Evolutionary conservation across 2,797 vertebrate species (phyloP).

Genomic region (Hydrocynus forskahlii): DNA sequence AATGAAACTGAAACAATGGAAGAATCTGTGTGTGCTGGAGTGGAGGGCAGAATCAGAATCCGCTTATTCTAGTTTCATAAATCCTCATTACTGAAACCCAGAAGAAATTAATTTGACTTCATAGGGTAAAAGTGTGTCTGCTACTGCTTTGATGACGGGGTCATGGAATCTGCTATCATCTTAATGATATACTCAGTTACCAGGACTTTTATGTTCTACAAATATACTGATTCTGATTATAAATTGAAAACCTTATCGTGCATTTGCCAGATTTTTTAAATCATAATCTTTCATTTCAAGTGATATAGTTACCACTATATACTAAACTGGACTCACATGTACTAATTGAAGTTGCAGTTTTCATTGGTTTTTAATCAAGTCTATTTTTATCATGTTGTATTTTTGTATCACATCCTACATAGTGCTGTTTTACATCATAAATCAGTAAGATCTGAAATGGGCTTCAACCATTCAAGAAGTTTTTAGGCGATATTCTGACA

Average conservation of each 20-base stretch:
- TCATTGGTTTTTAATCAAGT: no score
- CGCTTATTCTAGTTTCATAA: constrained; percentile 18
- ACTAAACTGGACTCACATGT: no score
- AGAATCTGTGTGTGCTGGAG: background rate
- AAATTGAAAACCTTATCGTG: no score
- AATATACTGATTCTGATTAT: background rate
- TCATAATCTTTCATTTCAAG: background rate
- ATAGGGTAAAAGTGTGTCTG: background rate
- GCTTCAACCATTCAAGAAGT: background rate
- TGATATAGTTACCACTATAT: background rate
- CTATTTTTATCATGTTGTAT: no score
- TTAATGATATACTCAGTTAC: no score
- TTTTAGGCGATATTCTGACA: no score
- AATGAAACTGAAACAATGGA: constrained; percentile 16
- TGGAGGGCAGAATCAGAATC: background rate
- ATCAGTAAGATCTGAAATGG: background rate
- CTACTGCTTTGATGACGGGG: background rate
- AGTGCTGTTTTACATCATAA: no score
- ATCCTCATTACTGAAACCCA: constrained; percentile 4
- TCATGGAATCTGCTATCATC: background rate
- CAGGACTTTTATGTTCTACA: no score
- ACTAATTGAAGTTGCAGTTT: no score
- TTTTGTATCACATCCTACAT: no score
- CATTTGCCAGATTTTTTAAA: background rate
- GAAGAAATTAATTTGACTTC: background rate